Base-by-base conservation (phyloP, 2,888 invertebrate species). In the Conops quadrifasciatus region DNA sequence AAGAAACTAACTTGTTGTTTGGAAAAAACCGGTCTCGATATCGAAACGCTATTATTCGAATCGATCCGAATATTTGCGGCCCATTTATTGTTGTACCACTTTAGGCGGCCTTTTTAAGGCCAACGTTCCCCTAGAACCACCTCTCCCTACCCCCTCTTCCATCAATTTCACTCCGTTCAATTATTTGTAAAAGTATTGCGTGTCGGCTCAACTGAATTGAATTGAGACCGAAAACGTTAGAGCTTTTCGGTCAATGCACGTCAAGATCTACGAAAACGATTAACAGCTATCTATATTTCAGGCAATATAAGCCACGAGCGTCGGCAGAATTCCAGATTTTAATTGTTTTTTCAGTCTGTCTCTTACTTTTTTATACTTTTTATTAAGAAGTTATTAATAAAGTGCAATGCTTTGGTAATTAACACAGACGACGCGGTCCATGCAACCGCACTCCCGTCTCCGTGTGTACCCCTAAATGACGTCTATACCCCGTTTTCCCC, bases 221-320 rank as follows among this genome's bases (percentile, higher is more conserved):
- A 30, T 65, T 49, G 28, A 36, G 60, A 36, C 19, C 36, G 19
- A 63, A 63, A 69, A 49, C 53, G 53, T 56, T 62, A 67, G 30
- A 67, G 60, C 70, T 69, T 72, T 71, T 72, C 71, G 74, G 71
- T 72, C 71, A 74, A 72, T 71, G 74, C 70, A 47, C 74, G 70
- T 66, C 72, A 47, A 67, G 56, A 60, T 72, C 70, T 67, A 67
- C 66, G 62, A 51, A 60, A 43, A 63, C 9, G 36, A n/a, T n/a
- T 26, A 26, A n/a, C 47, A n/a, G 19, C 36, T 24, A 11, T 49
- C 49, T 49, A 19, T 19, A 5, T 49, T 36, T 36, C n/a, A n/a
- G n/a, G n/a, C 19, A 19, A 49, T 3, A 3, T 49, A 3, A n/a
- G 53, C 53, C 19, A 9, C 7, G 28, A 15, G 15, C 43, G 30